A percentile compares a stretch with the other conserved stretches of the same genome.
These are phyloP conservation scores for Dendronephthya gigantea DNA, from an alignment of 64 coral and sea anemone genomes.

Conservation along the genomic window DNA sequence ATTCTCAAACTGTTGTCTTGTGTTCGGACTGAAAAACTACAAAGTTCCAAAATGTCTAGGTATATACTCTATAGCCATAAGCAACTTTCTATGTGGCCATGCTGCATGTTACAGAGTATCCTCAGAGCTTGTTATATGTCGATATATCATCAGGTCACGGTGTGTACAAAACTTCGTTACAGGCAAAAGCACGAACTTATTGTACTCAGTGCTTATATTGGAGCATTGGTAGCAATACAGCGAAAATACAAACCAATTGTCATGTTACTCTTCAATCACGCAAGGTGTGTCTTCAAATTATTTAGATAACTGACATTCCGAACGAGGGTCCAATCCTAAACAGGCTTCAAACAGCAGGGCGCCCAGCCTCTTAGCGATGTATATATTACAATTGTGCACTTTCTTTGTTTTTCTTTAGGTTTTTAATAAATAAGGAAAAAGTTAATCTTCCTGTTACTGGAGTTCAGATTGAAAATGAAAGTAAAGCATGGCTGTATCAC, in stretches of 20 bases:
- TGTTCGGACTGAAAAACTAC: slow-evolving; percentile 57
- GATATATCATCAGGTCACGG: too few relatives aligned
- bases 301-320: not conserved
- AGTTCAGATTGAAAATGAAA: not conserved
- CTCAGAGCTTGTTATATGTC: too few relatives aligned
- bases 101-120: too few relatives aligned
- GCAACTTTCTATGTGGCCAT: too few relatives aligned
- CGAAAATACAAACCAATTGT: slow-evolving; percentile 77
- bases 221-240: slow-evolving; percentile 71
- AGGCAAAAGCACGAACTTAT: slow-evolving; percentile 87
- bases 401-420: not conserved
- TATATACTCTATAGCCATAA: not conserved
- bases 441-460: not conserved
- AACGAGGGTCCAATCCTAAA: too few relatives aligned
- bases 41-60: slow-evolving; percentile 62
- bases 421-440: not conserved
- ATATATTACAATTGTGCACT: too few relatives aligned
- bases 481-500: not conserved
- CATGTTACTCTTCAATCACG: slow-evolving; percentile 66
- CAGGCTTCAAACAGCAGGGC: too few relatives aligned
- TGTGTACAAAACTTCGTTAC: not conserved
- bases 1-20: slow-evolving; percentile 53
- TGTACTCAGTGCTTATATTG: slow-evolving; percentile 56
- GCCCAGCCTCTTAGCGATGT: too few relatives aligned
- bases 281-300: slow-evolving; percentile 37